A percentile compares a stretch with the other conserved stretches of the same genome.
phyloP scores from a whole-genome alignment of 2,113 vertebrate genomes.

The Paracanthobrama guichenoti region DNA sequence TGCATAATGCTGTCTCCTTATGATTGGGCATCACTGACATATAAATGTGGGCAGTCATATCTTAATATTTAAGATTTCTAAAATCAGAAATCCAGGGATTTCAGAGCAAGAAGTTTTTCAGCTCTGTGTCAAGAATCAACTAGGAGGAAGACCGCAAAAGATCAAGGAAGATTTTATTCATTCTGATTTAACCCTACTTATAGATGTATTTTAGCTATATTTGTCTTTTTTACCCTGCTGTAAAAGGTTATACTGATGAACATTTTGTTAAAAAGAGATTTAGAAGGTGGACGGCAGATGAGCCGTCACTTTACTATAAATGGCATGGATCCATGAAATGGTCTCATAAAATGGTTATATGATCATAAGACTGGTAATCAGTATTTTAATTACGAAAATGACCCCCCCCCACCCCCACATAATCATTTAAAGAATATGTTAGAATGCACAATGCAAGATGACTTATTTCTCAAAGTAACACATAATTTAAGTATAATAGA shows the following conservation, averaged over 20 bases:
- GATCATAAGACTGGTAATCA: background rate
- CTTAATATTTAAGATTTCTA: background rate
- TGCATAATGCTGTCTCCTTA: background rate
- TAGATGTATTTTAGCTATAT: background rate
- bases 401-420: background rate
- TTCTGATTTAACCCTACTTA: background rate
- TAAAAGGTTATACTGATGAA: background rate
- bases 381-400: constrained; percentile 9
- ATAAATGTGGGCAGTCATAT: background rate
- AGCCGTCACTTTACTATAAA: constrained; percentile 1
- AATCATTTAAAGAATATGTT: background rate
- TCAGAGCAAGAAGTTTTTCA: background rate
- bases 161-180: background rate
- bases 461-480: background rate
- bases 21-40: background rate
- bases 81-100: background rate
- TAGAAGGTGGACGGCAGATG: background rate
- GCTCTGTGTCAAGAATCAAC: background rate
- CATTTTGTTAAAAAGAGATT: background rate
- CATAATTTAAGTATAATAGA: background rate
- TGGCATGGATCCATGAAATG: background rate
- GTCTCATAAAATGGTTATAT: constrained; percentile 6
- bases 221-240: background rate
- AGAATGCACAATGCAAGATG: background rate
- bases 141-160: background rate